Evolutionary conservation across 2,113 vertebrate species (phyloP).

Genomic region (Bambusicola thoracicus): DNA sequence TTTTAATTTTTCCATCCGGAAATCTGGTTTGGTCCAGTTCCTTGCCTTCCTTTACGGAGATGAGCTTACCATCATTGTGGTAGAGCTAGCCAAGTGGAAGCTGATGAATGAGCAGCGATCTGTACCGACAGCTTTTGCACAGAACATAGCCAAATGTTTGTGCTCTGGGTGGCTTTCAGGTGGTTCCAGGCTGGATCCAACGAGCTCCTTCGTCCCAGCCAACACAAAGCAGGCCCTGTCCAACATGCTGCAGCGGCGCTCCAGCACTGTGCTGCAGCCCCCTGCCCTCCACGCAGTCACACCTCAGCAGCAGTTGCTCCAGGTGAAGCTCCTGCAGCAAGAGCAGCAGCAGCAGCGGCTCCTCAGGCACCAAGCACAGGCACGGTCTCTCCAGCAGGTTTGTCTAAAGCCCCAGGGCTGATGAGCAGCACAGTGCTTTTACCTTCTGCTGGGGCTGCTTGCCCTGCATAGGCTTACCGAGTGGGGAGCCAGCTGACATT

Average conservation of each 20-base stretch:
- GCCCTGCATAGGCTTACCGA: neutral
- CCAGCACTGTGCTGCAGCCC: conserved; percentile 65
- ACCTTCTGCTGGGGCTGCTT: neutral
- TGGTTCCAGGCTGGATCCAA: conserved; percentile 73
- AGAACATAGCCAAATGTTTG: neutral
- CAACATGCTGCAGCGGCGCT: conserved; percentile 79
- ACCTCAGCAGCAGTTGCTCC: conserved; percentile 75
- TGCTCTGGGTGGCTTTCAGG: conserved; percentile 55
- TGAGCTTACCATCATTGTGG: fast-evolving
- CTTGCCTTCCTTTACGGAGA: neutral
- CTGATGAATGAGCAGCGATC: neutral
- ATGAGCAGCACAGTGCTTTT: neutral
- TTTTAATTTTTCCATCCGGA: neutral
- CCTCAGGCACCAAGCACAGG: conserved; percentile 73
- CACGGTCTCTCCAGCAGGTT: conserved; percentile 73
- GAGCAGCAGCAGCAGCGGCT: conserved; percentile 76
- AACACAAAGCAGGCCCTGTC: conserved; percentile 81
- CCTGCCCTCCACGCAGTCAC: conserved; percentile 59
- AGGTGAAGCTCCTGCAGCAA: conserved; percentile 79
- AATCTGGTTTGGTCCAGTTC: neutral
- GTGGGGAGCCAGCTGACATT: neutral
- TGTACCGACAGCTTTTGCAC: fast-evolving
- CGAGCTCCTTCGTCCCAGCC: conserved; percentile 68
- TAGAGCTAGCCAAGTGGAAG: neutral
- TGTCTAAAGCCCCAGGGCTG: neutral